Conservation (phyloP, 2,113 vertebrate genomes). For the Sinocyclocheilus anophthalmus region DNA sequence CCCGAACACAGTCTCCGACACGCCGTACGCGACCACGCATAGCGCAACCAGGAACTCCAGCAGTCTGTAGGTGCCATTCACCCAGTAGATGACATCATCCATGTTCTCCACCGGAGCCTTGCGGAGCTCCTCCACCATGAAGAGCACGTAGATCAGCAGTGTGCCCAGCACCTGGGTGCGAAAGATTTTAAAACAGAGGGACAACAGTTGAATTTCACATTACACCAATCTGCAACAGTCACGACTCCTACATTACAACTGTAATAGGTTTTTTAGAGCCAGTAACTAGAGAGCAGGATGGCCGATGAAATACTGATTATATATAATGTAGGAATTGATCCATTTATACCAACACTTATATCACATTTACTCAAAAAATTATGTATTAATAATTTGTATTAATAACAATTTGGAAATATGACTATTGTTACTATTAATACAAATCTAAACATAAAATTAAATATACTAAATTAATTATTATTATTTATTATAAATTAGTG, state of each 20-base stretch:
- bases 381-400: not conserved
- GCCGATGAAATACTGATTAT: too few relatives aligned
- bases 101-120: slow-evolving; percentile 97
- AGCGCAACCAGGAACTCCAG: slow-evolving; percentile 94
- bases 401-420: not conserved
- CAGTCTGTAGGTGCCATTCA: slow-evolving; percentile 93
- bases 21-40: slow-evolving; percentile 93
- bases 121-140: slow-evolving; percentile 97
- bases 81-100: slow-evolving; percentile 98
- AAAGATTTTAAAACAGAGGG: not conserved
- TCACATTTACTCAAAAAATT: too few relatives aligned
- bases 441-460: not conserved
- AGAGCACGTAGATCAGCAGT: slow-evolving; percentile 93
- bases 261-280: not conserved
- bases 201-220: not conserved
- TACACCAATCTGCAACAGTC: not conserved
- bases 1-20: slow-evolving; percentile 94
- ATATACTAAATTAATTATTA: not conserved
- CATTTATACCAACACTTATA: too few relatives aligned
- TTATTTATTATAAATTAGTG: too few relatives aligned
- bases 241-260: not conserved
- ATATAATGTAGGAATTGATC: too few relatives aligned
- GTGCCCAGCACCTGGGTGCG: slow-evolving; percentile 90
- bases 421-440: not conserved
- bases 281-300: not conserved